Conservation (phyloP, 1,140 invertebrate species). For the Drosophila orosa region DNA sequence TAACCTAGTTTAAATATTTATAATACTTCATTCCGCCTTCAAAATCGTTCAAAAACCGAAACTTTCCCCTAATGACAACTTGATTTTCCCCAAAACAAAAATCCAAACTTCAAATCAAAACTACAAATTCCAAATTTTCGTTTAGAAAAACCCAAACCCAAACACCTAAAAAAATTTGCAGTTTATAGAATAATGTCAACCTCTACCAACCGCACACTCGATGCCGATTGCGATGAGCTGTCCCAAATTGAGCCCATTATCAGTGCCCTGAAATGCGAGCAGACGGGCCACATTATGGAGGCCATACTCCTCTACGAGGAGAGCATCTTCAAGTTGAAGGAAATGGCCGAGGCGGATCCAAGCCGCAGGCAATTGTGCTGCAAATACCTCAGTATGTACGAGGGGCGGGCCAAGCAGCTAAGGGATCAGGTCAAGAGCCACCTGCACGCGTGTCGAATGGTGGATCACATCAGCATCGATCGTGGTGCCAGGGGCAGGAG, state of each 20-base stretch:
- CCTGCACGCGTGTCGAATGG: constrained; percentile 58
- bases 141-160: background rate
- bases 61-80: background rate
- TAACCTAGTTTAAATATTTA: too few species aligned
- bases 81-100: background rate
- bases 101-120: constrained; percentile 1
- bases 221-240: constrained; percentile 45
- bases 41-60: too few species aligned
- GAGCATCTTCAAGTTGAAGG: constrained; percentile 61
- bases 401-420: constrained; percentile 56
- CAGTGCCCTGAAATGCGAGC: constrained; percentile 66
- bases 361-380: constrained; percentile 46
- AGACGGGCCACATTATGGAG: constrained; percentile 72
- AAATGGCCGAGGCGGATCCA: constrained; percentile 50
- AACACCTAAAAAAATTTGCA: background rate
- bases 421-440: constrained; percentile 70
- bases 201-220: constrained; percentile 1
- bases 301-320: constrained; percentile 73
- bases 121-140: constrained; percentile 13
- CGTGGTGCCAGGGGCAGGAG: constrained; percentile 61
- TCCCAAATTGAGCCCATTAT: constrained; percentile 56
- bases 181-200: constrained; percentile 49
- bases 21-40: too few species aligned
- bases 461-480: constrained; percentile 65
- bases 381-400: constrained; percentile 65